Base-by-base conservation (phyloP, 2,797 vertebrate species). In the Salarias fasciatus region DNA sequence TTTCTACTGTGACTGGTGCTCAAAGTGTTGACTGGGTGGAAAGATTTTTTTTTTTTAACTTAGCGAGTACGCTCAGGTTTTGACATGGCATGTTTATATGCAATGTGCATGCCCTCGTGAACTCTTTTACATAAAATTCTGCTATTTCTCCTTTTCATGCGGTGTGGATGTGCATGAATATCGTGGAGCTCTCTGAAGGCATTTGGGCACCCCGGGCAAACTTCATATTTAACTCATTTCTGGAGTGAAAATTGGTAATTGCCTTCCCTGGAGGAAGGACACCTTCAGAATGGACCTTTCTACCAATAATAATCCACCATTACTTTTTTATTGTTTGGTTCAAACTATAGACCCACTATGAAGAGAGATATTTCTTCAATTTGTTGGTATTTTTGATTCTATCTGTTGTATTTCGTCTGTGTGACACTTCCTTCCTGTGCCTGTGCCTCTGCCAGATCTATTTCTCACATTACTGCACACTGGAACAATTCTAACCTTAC, bases 31-130 rank as follows among this genome's bases (percentile, higher is more conserved):
- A 59, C 51, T 61, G 40, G 47, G 59, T 53, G 66, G 54, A 69
- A 71, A 61, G 0, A 18, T 75, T 67, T 79, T 82, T 62, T 59
- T 6, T 33, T n/a, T n/a, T n/a, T n/a, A 35, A 50, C 36, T 49
- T 48, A 7, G 49, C 13, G 29, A 68, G 43, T 45, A 35, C 51
- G 43, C 29, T 29, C 68, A 63, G 69, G 56, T 52, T 42, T 41
- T 35, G 41, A 50, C 44, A 56, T 51, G 8, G 35, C 33, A 50
- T 29, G 53, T 76, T 37, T 61, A 54, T 38, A 48, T 42, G 14
- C 9, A 0, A 18, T 3, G 3, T 41, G 33, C 13, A 9, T 31
- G 12, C 55, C n/a, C 13, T n/a, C 47, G 29, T 47, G 10, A 47
- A 11, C 5, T 15, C 15, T 50, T 62, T 41, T 54, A 8, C 11